Conservation (phyloP, 2,113 vertebrate genomes). For the Hepsetus odoe region DNA sequence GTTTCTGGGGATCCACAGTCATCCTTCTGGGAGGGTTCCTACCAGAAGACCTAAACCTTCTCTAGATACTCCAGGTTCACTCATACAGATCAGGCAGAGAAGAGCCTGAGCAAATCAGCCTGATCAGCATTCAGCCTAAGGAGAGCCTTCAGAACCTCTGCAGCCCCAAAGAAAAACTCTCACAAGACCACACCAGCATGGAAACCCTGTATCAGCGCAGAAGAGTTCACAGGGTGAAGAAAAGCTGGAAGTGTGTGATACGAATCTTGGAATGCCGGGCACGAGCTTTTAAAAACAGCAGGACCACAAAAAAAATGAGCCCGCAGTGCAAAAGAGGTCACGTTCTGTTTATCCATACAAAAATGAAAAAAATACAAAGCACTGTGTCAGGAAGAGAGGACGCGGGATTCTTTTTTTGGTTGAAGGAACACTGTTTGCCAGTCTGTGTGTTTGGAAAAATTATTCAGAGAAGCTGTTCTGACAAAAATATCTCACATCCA, state of each 20-base stretch:
- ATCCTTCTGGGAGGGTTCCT: background rate
- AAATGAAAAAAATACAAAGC: background rate
- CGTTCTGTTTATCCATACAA: background rate
- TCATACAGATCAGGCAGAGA: conserved; percentile 51
- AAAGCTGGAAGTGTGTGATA: conserved; percentile 37
- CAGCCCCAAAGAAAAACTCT: conserved; percentile 20
- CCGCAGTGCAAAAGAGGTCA: background rate
- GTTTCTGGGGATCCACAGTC: background rate
- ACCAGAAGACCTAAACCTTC: conserved; percentile 16
- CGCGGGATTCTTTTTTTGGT: background rate
- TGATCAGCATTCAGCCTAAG: conserved; percentile 23
- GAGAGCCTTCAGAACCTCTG: conserved; percentile 1
- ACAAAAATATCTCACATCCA: no score
- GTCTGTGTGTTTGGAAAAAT: background rate
- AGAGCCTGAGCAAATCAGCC: conserved; percentile 46
- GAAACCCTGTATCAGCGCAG: conserved; percentile 25
- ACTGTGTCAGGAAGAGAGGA: background rate
- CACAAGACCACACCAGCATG: conserved; percentile 10
- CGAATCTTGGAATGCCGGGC: conserved; percentile 42
- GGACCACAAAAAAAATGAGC: background rate
- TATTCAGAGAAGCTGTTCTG: no score
- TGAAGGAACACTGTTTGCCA: background rate
- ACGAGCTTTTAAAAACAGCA: conserved; percentile 31
- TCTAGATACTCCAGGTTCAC: conserved; percentile 55
- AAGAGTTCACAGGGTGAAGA: conserved; percentile 24